These are phyloP conservation scores for Macrobrachium nipponense DNA, from an alignment of 1,140 invertebrate species.

Conservation along the genomic window DNA sequence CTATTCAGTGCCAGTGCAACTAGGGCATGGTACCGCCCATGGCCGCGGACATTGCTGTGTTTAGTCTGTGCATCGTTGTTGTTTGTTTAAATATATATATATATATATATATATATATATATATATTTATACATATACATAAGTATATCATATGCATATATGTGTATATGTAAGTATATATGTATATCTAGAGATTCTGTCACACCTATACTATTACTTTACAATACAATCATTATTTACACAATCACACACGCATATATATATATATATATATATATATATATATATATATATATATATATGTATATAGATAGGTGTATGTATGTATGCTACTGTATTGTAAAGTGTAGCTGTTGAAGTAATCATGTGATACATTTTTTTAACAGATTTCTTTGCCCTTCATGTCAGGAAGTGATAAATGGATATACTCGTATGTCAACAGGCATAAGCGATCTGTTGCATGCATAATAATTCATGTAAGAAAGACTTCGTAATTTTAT, in stretches of 20 bases:
- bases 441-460: too few relatives aligned
- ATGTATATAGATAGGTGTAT: not conserved
- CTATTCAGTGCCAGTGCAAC: not conserved
- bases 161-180: not conserved
- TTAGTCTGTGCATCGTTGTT: not conserved
- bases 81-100: not conserved
- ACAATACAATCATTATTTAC: not conserved
- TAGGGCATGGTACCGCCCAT: not conserved
- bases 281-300: constrained; percentile 11
- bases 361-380: too few relatives aligned
- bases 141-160: not conserved
- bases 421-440: too few relatives aligned
- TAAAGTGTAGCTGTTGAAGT: too few relatives aligned
- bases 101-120: constrained; percentile 2
- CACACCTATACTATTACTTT: too few relatives aligned
- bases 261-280: constrained; percentile 15
- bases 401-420: too few relatives aligned
- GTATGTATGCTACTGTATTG: too few relatives aligned
- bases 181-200: not conserved
- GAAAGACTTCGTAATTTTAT: too few relatives aligned
- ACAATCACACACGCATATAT: not conserved
- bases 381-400: too few relatives aligned
- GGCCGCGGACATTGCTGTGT: not conserved
- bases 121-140: not conserved
- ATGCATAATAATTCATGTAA: too few relatives aligned